Conservation (phyloP, 1,140 invertebrate species). For the roundworm (Caenorhabditis elegans) region DNA sequence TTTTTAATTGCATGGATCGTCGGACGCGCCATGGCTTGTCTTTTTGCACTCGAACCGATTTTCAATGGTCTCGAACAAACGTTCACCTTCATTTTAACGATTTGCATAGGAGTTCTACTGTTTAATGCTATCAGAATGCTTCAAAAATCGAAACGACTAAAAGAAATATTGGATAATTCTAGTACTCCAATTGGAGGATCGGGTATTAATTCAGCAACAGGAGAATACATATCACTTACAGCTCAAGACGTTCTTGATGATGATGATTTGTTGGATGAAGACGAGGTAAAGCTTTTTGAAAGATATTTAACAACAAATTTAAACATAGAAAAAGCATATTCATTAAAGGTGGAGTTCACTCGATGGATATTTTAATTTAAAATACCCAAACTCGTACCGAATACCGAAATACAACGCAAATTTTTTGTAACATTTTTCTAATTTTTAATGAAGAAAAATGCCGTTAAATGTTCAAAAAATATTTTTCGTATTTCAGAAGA, state of each 20-base stretch:
- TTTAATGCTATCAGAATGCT: not conserved
- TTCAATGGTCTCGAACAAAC: not conserved
- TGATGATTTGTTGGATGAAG: constrained; percentile 1
- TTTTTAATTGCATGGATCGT: constrained; percentile 6
- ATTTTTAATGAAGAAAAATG: no score
- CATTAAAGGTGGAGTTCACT: no score
- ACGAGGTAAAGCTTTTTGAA: no score
- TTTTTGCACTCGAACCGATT: not conserved
- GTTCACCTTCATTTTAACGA: not conserved
- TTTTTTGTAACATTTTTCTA: no score
- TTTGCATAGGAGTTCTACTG: not conserved
- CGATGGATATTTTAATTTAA: no score
- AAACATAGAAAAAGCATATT: no score
- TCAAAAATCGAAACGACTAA: not conserved
- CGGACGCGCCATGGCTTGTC: not conserved
- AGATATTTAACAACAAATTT: no score
- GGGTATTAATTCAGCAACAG: not conserved
- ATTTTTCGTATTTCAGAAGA: constrained; percentile 37
- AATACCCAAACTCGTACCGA: no score
- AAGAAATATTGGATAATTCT: constrained; percentile 13
- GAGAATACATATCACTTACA: not conserved
- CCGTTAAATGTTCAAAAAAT: no score
- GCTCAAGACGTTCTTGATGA: constrained; percentile 5
- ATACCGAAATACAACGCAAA: no score
- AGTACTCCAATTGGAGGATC: not conserved